phyloP scores from a whole-genome alignment of 2,113 vertebrate species.

The Stegastes partitus region DNA sequence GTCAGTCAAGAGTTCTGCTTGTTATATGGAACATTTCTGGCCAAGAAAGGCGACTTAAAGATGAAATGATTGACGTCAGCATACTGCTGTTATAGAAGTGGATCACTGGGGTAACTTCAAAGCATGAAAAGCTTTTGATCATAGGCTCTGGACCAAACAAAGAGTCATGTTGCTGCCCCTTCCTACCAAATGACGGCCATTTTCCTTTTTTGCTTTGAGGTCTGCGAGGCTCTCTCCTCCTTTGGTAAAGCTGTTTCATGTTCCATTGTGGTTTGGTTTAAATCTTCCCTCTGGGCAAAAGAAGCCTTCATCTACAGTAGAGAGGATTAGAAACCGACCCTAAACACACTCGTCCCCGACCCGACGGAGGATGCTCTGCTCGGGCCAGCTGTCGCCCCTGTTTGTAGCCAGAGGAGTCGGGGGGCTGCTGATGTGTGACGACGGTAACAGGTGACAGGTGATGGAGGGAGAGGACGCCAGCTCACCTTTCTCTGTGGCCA shows the following conservation, averaged over 20 bases:
- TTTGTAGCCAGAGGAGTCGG: conserved; percentile 20
- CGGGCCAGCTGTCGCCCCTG: conserved; percentile 56
- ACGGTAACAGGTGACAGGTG: conserved; percentile 73
- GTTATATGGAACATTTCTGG: neutral
- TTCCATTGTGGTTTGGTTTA: conserved; percentile 5
- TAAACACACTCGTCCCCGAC: conserved; percentile 30
- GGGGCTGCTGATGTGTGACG: conserved; percentile 61
- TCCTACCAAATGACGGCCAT: conserved; percentile 32
- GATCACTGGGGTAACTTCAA: conserved; percentile 42
- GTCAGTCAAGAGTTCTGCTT: no score
- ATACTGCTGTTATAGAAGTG: neutral
- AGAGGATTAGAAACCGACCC: conserved; percentile 38
- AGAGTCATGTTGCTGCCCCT: conserved; percentile 30
- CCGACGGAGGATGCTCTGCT: conserved; percentile 17
- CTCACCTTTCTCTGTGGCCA: conserved; percentile 52
- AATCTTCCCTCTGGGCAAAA: conserved; percentile 25
- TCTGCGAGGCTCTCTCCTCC: neutral
- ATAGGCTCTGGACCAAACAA: conserved; percentile 31
- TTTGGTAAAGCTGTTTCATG: conserved; percentile 30
- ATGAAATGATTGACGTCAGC: neutral
- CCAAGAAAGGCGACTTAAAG: neutral
- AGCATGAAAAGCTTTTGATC: conserved; percentile 63
- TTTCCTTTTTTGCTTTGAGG: conserved; percentile 44
- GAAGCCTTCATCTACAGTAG: conserved; percentile 41
- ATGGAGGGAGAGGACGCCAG: conserved; percentile 43